Evolutionary conservation across 2,797 vertebrate genomes (phyloP).

Genomic region (Podarcis siculus): DNA sequence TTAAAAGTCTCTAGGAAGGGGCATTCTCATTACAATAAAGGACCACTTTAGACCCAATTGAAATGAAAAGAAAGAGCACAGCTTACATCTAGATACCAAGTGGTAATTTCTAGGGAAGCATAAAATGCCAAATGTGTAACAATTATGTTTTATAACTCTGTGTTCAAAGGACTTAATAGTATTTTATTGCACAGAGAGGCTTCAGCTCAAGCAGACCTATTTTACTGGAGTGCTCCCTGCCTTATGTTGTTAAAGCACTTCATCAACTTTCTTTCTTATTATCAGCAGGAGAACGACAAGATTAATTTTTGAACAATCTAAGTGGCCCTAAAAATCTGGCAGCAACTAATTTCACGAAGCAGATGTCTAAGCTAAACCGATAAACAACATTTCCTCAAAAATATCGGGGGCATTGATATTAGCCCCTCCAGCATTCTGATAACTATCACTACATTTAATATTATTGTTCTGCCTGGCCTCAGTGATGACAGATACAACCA

Average conservation of each 20-base stretch:
- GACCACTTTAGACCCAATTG: constrained; percentile 78
- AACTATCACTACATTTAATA: background rate
- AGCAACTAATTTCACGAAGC: constrained; percentile 31
- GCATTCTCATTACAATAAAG: constrained; percentile 76
- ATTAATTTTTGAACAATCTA: constrained; percentile 32
- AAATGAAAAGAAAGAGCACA: constrained; percentile 72
- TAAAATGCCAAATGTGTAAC: constrained; percentile 77
- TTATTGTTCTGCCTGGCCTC: background rate
- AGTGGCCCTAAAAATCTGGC: constrained; percentile 26
- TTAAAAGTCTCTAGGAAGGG: constrained; percentile 77
- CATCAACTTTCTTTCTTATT: constrained; percentile 20
- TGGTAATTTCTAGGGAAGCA: constrained; percentile 74
- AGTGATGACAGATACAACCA: background rate
- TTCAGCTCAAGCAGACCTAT: constrained; percentile 47
- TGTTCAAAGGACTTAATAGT: constrained; percentile 68
- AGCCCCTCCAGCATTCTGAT: background rate
- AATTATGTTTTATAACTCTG: constrained; percentile 74
- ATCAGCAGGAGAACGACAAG: constrained; percentile 37
- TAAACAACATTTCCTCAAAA: constrained; percentile 22
- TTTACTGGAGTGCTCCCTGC: constrained; percentile 44
- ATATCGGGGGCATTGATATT: background rate
- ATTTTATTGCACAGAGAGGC: constrained; percentile 64
- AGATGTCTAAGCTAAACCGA: constrained; percentile 21
- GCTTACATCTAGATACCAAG: constrained; percentile 73
- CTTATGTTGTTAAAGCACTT: constrained; percentile 23